Conservation (phyloP, 2,113 vertebrate genomes). For the Phodopus roborovskii region DNA sequence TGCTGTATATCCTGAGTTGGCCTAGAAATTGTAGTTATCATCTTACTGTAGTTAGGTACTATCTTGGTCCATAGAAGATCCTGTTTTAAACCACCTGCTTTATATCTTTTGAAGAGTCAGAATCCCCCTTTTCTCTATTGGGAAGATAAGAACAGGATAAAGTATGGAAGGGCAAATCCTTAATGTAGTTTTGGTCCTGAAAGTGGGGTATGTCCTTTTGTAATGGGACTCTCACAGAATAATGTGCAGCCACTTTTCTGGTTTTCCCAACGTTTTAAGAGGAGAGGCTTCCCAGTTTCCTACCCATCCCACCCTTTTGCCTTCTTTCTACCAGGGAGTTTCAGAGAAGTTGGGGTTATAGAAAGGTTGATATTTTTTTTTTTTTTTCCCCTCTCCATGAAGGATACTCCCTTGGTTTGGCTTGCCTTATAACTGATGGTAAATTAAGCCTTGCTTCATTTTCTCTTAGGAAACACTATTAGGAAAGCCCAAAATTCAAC, state of each 20-base stretch:
- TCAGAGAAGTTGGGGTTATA: constrained; percentile 76
- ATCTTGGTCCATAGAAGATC: neutral
- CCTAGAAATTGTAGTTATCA: neutral
- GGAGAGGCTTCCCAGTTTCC: constrained; percentile 27
- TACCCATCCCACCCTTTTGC: fast-evolving
- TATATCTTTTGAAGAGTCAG: neutral
- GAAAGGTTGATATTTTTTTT: constrained; percentile 81
- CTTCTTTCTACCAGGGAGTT: constrained; percentile 67
- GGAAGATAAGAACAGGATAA: constrained; percentile 75
- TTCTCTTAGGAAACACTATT: constrained; percentile 68
- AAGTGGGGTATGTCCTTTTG: constrained; percentile 77
- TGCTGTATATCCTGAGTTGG: neutral
- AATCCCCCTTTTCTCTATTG: neutral
- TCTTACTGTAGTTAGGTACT: neutral
- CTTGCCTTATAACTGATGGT: constrained; percentile 77
- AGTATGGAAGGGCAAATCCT: constrained; percentile 80
- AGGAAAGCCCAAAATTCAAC: constrained; percentile 67
- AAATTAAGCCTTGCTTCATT: constrained; percentile 81
- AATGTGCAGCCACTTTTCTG: constrained; percentile 75
- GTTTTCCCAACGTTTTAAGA: constrained; percentile 75
- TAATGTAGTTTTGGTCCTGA: constrained; percentile 76
- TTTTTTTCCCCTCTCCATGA: constrained; percentile 79
- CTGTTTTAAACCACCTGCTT: neutral
- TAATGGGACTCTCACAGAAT: constrained; percentile 75
- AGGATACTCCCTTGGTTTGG: constrained; percentile 69